Evolutionary conservation across 2,888 invertebrate genomes (phyloP).

Genomic region (Steromphala cineraria): DNA sequence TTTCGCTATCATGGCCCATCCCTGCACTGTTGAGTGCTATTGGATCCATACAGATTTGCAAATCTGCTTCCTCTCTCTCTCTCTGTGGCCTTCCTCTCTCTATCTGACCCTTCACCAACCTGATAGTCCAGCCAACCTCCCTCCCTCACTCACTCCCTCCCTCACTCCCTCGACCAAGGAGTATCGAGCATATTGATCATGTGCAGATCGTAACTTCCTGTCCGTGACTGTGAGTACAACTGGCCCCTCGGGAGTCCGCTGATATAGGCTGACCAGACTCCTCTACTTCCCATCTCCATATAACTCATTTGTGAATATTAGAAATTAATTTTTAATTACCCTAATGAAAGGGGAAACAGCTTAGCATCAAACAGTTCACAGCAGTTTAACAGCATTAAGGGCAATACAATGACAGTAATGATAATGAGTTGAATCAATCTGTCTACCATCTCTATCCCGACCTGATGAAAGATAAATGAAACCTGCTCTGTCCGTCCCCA

Average conservation of each 20-base stretch:
- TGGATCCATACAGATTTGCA: slow-evolving; percentile 4
- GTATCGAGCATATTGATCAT: slow-evolving; percentile 8
- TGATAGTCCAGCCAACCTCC: not conserved
- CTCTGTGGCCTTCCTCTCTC: not conserved
- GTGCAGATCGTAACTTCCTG: slow-evolving; percentile 9
- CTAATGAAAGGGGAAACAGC: not conserved
- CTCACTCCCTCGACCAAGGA: not conserved
- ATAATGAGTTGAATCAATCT: too few species aligned
- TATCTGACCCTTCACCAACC: too few species aligned
- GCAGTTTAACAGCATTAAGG: not conserved
- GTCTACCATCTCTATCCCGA: too few species aligned
- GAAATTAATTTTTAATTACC: slow-evolving; percentile 15
- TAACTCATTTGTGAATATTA: slow-evolving; percentile 11
- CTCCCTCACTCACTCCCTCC: too few species aligned
- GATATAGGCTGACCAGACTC: not conserved
- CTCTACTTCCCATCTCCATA: not conserved
- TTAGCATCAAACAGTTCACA: not conserved
- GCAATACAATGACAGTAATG: not conserved
- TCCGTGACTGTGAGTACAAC: not conserved
- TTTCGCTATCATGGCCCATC: too few species aligned
- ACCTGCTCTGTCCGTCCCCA: too few species aligned
- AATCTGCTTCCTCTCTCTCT: too few species aligned
- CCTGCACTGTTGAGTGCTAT: not conserved
- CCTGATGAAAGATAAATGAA: too few species aligned
- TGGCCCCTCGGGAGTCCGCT: not conserved